A percentile compares a stretch with the other conserved stretches of the same genome.
phyloP scores from a whole-genome alignment of 2,113 vertebrate genomes.

The Elgaria multicarinata region DNA sequence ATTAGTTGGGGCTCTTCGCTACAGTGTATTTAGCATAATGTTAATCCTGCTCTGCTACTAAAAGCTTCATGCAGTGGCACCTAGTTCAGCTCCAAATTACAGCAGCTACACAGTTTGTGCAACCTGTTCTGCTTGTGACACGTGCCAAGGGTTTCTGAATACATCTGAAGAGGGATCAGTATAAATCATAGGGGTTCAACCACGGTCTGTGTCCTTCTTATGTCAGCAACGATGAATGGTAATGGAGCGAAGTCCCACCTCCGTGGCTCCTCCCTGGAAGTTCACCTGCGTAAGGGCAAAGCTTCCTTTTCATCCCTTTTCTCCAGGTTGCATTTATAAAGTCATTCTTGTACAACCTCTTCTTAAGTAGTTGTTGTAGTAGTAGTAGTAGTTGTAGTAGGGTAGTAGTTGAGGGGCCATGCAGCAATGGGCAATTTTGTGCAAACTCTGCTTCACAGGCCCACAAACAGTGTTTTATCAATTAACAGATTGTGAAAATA shows the following conservation, averaged over 20 bases:
- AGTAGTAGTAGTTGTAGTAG: not conserved
- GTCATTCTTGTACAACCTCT: not conserved
- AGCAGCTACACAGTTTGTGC: not conserved
- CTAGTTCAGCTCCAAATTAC: not conserved
- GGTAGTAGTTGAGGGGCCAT: conserved; percentile 23
- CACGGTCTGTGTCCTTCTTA: not conserved
- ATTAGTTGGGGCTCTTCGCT: not conserved
- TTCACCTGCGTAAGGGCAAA: not conserved
- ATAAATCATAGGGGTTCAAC: not conserved
- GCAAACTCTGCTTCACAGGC: conserved; percentile 61
- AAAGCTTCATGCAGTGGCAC: not conserved
- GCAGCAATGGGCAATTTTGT: conserved; percentile 38
- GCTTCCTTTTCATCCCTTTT: not conserved
- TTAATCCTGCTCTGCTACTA: not conserved
- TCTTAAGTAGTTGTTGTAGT: conserved; percentile 11
- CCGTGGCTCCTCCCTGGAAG: not conserved
- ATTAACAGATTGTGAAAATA: conserved; percentile 98
- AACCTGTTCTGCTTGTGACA: not conserved
- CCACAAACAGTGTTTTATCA: conserved; percentile 87
- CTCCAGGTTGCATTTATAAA: not conserved
- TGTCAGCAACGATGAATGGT: not conserved
- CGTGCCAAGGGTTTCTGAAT: not conserved
- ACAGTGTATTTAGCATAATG: not conserved
- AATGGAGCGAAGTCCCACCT: not conserved
- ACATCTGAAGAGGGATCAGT: conserved; percentile 11